A percentile compares a stretch with the other conserved stretches of the same genome.
Evolutionary conservation across 2,113 vertebrate species (phyloP).

Genomic region (Tricholaema leucomelas): DNA sequence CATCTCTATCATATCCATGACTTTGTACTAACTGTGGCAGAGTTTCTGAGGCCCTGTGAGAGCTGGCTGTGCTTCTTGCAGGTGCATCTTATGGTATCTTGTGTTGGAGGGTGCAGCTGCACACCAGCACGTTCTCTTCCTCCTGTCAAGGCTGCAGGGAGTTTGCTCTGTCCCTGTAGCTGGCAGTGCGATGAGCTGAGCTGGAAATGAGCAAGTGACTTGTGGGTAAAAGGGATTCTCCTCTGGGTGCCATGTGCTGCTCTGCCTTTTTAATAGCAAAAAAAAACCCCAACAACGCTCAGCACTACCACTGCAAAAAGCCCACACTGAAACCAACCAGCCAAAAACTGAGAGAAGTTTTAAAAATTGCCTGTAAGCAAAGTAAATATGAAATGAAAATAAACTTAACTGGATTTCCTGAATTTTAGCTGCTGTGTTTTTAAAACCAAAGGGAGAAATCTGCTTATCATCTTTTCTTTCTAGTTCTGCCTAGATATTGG

Average conservation of each 20-base stretch:
- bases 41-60: background rate
- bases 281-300: too few relatives aligned
- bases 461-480: background rate
- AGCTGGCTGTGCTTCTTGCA: rapidly evolving
- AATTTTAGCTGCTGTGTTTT: rapidly evolving
- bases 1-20: background rate
- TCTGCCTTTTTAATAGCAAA: background rate
- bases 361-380: background rate
- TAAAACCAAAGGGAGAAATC: background rate
- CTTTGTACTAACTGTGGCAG: background rate
- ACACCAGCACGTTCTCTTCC: background rate
- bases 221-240: background rate
- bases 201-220: background rate
- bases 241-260: background rate
- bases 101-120: background rate
- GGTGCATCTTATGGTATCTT: rapidly evolving
- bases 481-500: background rate
- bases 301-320: background rate
- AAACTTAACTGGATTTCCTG: background rate
- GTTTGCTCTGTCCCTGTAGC: background rate
- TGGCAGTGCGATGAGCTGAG: background rate
- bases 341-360: background rate
- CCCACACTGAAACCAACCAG: background rate
- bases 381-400: background rate
- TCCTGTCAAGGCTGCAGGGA: background rate